Percentiles rank a stretch among this genome's conserved stretches.
Conservation (phyloP, 2,888 invertebrate species). For the Tipula unca region DNA sequence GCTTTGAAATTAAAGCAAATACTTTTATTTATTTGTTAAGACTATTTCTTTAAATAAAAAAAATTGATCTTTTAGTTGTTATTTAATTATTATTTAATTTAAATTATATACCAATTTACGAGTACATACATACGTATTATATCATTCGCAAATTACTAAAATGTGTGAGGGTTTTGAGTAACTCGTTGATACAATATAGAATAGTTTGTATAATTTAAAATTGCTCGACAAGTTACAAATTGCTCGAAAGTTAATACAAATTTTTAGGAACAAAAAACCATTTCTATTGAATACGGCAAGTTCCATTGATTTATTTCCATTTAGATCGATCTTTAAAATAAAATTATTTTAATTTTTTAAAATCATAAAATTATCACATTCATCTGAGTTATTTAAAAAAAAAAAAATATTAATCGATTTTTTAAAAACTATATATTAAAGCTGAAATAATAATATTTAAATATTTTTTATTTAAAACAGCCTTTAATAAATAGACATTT, state of each 20-base stretch:
- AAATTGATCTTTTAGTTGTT: neutral
- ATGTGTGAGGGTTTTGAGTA: too few species aligned
- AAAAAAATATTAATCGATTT: conserved; percentile 1
- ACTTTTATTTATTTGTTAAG: neutral
- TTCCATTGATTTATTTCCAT: neutral
- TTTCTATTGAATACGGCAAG: neutral
- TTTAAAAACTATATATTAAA: neutral
- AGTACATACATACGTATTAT: neutral
- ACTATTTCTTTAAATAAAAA: neutral
- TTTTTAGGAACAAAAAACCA: neutral
- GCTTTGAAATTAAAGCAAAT: neutral
- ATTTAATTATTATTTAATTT: neutral
- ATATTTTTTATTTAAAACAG: neutral
- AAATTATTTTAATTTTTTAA: neutral
- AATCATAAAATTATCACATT: conserved; percentile 9
- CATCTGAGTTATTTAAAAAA: conserved; percentile 14
- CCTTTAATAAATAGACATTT: neutral
- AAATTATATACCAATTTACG: neutral
- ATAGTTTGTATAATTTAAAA: too few species aligned
- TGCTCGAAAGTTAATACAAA: neutral
- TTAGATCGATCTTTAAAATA: neutral
- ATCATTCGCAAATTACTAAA: too few species aligned
- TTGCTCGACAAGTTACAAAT: too few species aligned
- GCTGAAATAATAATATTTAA: conserved; percentile 1
- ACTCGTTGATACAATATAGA: too few species aligned